Evolutionary conservation across 2,888 invertebrate species (phyloP).

Genomic region (Acanthopleura granulata): DNA sequence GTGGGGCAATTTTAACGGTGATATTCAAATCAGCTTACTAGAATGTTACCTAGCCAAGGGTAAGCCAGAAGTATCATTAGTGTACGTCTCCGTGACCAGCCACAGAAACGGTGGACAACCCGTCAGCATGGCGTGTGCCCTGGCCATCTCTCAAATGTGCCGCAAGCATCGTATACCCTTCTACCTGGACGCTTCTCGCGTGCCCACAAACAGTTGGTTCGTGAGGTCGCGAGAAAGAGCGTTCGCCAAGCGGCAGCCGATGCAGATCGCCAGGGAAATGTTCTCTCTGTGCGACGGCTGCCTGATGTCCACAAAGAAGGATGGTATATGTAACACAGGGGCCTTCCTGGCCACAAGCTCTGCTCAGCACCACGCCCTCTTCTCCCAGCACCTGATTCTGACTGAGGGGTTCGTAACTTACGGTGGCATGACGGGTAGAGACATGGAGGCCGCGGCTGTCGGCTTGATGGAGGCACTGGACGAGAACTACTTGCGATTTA

Average conservation of each 20-base stretch:
- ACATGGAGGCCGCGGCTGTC: constrained; percentile 24
- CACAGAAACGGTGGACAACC: constrained; percentile 22
- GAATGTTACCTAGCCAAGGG: background rate
- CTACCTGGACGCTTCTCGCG: constrained; percentile 24
- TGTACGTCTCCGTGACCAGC: constrained; percentile 24
- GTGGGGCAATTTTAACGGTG: constrained; percentile 10
- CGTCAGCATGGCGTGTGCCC: constrained; percentile 27
- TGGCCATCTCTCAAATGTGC: constrained; percentile 13
- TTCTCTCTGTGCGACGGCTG: constrained; percentile 25
- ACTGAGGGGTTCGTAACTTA: constrained; percentile 26
- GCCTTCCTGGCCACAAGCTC: constrained; percentile 22
- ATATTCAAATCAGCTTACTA: constrained; percentile 22
- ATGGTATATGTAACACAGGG: constrained; percentile 28
- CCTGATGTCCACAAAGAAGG: constrained; percentile 26
- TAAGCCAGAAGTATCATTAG: constrained; percentile 8
- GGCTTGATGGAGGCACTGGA: constrained; percentile 25
- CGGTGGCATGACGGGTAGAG: constrained; percentile 28
- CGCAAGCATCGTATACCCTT: constrained; percentile 19
- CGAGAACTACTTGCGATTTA: constrained; percentile 22
- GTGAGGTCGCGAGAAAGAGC: constrained; percentile 20
- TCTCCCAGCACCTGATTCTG: constrained; percentile 11
- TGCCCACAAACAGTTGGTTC: constrained; percentile 28
- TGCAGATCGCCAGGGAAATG: constrained; percentile 26
- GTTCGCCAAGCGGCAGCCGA: constrained; percentile 2
- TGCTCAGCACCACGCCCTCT: background rate